Percentiles rank a stretch among this genome's conserved stretches.
phyloP scores from a whole-genome alignment of 2,113 vertebrate species.

The Myotis lucifugus region DNA sequence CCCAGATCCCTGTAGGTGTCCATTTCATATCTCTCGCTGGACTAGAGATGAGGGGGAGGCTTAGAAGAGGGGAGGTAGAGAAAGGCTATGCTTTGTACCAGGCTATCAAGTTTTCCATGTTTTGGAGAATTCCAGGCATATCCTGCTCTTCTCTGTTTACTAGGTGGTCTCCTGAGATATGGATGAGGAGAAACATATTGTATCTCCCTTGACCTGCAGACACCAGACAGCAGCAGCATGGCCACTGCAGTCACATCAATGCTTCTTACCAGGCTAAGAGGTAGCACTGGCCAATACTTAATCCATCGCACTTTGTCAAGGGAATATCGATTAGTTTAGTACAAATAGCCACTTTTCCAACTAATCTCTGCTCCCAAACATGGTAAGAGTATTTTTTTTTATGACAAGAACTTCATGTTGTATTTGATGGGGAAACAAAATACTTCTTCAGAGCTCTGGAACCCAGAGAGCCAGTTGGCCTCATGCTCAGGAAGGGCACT shows the following conservation, averaged over 20 bases:
- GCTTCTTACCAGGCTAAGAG: conserved; percentile 30
- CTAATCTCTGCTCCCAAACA: conserved; percentile 74
- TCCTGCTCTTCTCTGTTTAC: conserved; percentile 28
- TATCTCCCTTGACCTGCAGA: background rate
- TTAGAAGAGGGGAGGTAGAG: background rate
- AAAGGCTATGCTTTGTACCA: background rate
- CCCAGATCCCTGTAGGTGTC: background rate
- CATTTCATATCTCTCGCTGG: background rate
- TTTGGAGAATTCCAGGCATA: conserved; percentile 28
- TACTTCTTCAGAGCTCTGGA: background rate
- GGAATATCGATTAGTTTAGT: conserved; percentile 72
- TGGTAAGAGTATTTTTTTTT: conserved; percentile 51
- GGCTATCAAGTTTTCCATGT: background rate
- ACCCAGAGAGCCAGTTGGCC: background rate
- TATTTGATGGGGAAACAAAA: background rate
- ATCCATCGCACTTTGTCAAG: conserved; percentile 69
- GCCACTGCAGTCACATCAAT: conserved; percentile 37
- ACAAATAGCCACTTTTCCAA: conserved; percentile 66
- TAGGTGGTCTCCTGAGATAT: conserved; percentile 62
- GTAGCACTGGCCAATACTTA: conserved; percentile 55
- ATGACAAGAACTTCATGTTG: background rate
- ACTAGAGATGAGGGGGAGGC: background rate
- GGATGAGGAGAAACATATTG: conserved; percentile 43
- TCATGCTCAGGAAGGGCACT: background rate
- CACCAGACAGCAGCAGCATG: background rate